Conservation (phyloP, 2,888 invertebrate genomes). For the Epirrhoe alternata region DNA sequence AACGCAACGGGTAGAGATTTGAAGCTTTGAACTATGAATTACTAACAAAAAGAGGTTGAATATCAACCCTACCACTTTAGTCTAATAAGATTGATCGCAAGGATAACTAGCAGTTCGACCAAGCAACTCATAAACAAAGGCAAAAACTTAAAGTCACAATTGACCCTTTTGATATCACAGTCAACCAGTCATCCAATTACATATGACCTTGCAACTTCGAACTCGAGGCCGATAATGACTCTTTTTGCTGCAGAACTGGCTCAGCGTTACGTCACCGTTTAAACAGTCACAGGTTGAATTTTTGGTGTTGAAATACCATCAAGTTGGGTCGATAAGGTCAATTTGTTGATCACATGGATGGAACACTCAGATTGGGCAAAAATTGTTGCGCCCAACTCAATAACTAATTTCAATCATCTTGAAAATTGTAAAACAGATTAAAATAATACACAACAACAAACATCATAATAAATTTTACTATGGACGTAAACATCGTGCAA, state of each 20-base stretch:
- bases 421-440: too few relatives aligned
- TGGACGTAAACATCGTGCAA: conserved; percentile 3
- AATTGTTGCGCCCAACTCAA: too few relatives aligned
- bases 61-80: too few relatives aligned
- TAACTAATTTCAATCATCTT: too few relatives aligned
- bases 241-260: conserved; percentile 20
- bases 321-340: background rate
- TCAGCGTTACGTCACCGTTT: conserved; percentile 10
- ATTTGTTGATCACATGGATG: background rate
- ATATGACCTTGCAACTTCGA: conserved; percentile 27
- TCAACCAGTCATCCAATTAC: conserved; percentile 25
- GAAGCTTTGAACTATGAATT: too few relatives aligned
- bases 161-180: conserved; percentile 17
- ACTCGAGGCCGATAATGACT: conserved; percentile 21
- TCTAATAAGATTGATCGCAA: background rate
- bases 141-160: conserved; percentile 5
- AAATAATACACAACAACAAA: background rate
- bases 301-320: conserved; percentile 9
- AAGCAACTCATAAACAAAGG: background rate
- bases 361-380: background rate
- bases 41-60: too few relatives aligned
- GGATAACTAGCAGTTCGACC: background rate
- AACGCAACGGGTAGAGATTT: too few relatives aligned
- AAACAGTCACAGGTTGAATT: conserved; percentile 12
- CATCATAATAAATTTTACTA: background rate